Evolutionary conservation across 2,113 vertebrate genomes (phyloP).

Genomic region (Halichoeres trimaculatus): DNA sequence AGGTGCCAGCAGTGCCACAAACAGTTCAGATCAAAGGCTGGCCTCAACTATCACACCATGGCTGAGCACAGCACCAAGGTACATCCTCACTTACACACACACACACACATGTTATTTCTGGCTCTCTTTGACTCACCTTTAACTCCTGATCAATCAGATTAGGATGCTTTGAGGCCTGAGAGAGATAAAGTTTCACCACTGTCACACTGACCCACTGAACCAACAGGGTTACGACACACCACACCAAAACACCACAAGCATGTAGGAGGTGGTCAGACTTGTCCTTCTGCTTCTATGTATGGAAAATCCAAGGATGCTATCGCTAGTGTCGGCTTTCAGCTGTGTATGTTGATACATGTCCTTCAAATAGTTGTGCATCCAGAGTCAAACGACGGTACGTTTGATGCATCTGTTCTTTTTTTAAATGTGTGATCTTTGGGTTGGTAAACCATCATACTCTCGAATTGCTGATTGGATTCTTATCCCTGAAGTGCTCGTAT

Average conservation of each 20-base stretch:
- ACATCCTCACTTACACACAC: slow-evolving; percentile 7
- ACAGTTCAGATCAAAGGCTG: slow-evolving; percentile 97
- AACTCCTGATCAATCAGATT: slow-evolving; percentile 11
- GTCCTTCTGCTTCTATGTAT: slow-evolving; percentile 26
- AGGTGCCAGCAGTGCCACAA: slow-evolving; percentile 97
- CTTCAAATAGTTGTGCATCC: not conserved
- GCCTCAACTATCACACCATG: slow-evolving; percentile 98
- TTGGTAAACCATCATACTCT: slow-evolving; percentile 26
- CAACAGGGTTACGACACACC: slow-evolving; percentile 24
- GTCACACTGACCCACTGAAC: slow-evolving; percentile 52
- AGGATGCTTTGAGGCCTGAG: slow-evolving; percentile 7
- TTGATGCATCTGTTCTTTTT: no score
- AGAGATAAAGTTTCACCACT: slow-evolving; percentile 24
- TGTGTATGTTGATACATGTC: not conserved
- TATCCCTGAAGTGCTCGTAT: slow-evolving; percentile 39
- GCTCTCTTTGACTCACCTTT: not conserved
- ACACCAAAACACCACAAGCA: slow-evolving; percentile 18
- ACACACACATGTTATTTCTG: not conserved
- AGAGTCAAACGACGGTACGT: not conserved
- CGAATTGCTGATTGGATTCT: slow-evolving; percentile 42
- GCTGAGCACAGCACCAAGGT: slow-evolving; percentile 95
- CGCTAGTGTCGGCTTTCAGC: slow-evolving; percentile 32
- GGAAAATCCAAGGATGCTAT: slow-evolving; percentile 3
- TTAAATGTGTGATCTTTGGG: no score
- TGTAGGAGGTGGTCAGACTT: slow-evolving; percentile 13